Evolutionary conservation across 2,797 vertebrate genomes (phyloP).

Genomic region (Phataginus tetradactyla): DNA sequence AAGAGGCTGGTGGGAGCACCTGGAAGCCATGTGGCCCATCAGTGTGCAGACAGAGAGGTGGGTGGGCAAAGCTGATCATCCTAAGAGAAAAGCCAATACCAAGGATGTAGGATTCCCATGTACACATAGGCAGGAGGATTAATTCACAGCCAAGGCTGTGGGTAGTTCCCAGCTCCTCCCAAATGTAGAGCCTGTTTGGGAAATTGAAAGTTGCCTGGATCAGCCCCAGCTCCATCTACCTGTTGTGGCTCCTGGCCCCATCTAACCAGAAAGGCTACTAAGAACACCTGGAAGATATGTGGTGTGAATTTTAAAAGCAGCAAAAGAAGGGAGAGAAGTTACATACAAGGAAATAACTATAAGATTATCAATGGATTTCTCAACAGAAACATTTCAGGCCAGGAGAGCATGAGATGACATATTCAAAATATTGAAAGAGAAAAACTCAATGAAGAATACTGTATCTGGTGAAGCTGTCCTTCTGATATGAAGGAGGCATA

Average conservation of each 20-base stretch:
- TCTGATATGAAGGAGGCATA: not conserved
- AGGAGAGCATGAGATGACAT: not conserved
- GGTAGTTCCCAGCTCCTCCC: not conserved
- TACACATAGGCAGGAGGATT: not conserved
- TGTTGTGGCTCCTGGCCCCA: not conserved
- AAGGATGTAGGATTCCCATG: not conserved
- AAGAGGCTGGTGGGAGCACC: not conserved
- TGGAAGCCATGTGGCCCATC: not conserved
- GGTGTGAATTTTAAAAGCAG: not conserved
- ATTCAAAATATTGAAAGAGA: not conserved
- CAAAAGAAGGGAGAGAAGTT: not conserved
- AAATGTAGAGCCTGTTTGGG: not conserved
- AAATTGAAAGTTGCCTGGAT: not conserved
- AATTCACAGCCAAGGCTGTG: not conserved
- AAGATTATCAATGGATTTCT: not conserved
- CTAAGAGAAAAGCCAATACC: not conserved
- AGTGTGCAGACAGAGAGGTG: not conserved
- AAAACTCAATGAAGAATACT: not conserved
- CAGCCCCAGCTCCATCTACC: not conserved
- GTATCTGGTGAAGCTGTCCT: not conserved
- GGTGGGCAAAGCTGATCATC: not conserved
- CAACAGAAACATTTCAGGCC: not conserved
- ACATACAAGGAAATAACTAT: not conserved
- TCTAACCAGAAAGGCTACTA: not conserved
- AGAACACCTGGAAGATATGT: not conserved